Evolutionary conservation across 2,888 invertebrate species (phyloP).

Genomic region (Meiosimyza platycephala): DNA sequence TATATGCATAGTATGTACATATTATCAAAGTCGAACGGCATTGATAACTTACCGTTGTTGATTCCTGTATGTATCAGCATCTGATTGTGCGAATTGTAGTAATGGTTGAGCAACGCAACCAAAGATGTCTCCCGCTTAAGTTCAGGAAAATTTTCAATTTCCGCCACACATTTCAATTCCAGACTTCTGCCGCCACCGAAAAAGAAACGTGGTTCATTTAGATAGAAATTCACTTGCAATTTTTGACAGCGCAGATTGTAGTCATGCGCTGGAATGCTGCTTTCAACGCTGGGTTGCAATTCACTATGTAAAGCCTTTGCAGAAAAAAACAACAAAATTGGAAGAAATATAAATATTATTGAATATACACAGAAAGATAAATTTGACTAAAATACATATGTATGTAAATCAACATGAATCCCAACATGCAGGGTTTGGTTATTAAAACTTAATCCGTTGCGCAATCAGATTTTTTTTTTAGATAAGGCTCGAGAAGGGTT

Average conservation of each 20-base stretch:
- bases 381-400: neutral
- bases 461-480: no score
- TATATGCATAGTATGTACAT: neutral
- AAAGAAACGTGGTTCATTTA: slow-evolving; percentile 64
- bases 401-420: no score
- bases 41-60: slow-evolving; percentile 48
- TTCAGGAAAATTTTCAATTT: slow-evolving; percentile 65
- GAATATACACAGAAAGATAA: neutral
- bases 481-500: no score
- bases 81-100: slow-evolving; percentile 65
- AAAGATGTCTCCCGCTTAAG: slow-evolving; percentile 61
- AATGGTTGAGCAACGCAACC: slow-evolving; percentile 60
- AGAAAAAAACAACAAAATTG: slow-evolving; percentile 17
- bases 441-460: no score
- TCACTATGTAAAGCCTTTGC: slow-evolving; percentile 61
- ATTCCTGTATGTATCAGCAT: slow-evolving; percentile 62
- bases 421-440: no score
- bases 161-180: slow-evolving; percentile 65
- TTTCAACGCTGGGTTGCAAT: slow-evolving; percentile 63
- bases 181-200: slow-evolving; percentile 59
- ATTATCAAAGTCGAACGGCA: neutral
- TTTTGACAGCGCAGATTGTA: slow-evolving; percentile 63
- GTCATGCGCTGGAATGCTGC: slow-evolving; percentile 64
- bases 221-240: slow-evolving; percentile 64
- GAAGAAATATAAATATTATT: neutral